Conservation (phyloP, 2,113 vertebrate species). For the Pagrus major region DNA sequence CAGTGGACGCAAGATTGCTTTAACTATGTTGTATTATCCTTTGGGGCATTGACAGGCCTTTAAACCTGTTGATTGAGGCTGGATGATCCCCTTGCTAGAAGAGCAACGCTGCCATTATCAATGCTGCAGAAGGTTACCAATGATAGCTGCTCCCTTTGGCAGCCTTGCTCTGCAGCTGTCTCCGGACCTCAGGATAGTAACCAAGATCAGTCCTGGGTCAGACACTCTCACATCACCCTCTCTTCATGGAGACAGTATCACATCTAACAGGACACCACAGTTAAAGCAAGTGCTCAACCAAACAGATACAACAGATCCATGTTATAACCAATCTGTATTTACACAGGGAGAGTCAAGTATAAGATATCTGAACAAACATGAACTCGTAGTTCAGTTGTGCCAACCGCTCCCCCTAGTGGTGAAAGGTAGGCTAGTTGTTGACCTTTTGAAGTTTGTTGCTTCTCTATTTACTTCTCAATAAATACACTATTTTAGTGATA, state of each 20-base stretch:
- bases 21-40: conserved; percentile 43
- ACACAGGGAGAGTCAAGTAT: neutral
- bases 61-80: conserved; percentile 41
- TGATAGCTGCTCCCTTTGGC: conserved; percentile 74
- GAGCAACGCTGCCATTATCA: conserved; percentile 62
- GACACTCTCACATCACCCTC: conserved; percentile 24
- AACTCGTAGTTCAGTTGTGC: conserved; percentile 2
- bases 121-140: conserved; percentile 57
- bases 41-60: conserved; percentile 32
- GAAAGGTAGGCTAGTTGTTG: neutral
- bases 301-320: neutral
- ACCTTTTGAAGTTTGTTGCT: neutral
- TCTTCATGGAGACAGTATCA: conserved; percentile 28
- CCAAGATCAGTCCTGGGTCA: conserved; percentile 65
- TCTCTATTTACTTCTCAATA: neutral
- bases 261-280: conserved; percentile 6
- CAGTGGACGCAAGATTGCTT: neutral
- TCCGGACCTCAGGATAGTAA: conserved; percentile 71
- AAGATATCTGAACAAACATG: conserved; percentile 7
- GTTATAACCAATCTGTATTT: conserved; percentile 13
- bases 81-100: conserved; percentile 29
- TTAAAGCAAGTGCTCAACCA: conserved; percentile 7
- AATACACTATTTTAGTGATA: neutral
- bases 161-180: conserved; percentile 76
- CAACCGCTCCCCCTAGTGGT: conserved; percentile 61